phyloP scores from a whole-genome alignment of 2,797 vertebrate species.

The Lithobates sylvaticus region DNA sequence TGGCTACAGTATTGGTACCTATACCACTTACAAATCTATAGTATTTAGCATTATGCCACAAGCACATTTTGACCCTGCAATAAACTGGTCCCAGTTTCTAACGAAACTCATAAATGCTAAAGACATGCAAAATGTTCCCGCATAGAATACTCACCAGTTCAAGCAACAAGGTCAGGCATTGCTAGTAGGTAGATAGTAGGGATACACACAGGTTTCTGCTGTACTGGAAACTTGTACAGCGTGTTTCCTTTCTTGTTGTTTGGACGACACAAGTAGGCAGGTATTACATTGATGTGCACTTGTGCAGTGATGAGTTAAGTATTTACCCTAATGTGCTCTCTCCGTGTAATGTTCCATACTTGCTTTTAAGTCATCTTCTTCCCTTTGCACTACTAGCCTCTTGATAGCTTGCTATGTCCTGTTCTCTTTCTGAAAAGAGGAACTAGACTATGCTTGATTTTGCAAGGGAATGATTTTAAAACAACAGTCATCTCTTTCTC shows the following conservation, averaged over 20 bases:
- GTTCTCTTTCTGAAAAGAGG: slow-evolving; percentile 53
- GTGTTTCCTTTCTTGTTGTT: neutral
- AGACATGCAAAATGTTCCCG: neutral
- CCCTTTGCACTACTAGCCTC: slow-evolving; percentile 23
- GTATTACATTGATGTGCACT: neutral
- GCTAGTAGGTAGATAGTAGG: neutral
- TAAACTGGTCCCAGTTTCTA: neutral
- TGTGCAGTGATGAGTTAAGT: neutral
- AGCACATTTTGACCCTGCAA: neutral
- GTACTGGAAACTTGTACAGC: neutral
- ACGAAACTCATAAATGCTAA: neutral
- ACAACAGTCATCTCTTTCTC: neutral
- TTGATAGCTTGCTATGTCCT: slow-evolving; percentile 34
- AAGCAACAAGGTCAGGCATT: neutral
- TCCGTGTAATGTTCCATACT: neutral
- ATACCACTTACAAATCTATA: neutral
- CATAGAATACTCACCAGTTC: neutral
- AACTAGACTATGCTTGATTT: slow-evolving; percentile 17
- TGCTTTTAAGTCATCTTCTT: neutral
- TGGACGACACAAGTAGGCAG: neutral
- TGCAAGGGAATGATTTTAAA: slow-evolving; percentile 35
- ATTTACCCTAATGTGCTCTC: neutral
- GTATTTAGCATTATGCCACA: neutral
- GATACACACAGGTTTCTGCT: neutral
- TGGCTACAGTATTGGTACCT: neutral